A percentile compares a stretch with the other conserved stretches of the same genome.
These are phyloP conservation scores for Apotomis betuletana DNA, from an alignment of 2,888 invertebrate species.

Conservation along the genomic window DNA sequence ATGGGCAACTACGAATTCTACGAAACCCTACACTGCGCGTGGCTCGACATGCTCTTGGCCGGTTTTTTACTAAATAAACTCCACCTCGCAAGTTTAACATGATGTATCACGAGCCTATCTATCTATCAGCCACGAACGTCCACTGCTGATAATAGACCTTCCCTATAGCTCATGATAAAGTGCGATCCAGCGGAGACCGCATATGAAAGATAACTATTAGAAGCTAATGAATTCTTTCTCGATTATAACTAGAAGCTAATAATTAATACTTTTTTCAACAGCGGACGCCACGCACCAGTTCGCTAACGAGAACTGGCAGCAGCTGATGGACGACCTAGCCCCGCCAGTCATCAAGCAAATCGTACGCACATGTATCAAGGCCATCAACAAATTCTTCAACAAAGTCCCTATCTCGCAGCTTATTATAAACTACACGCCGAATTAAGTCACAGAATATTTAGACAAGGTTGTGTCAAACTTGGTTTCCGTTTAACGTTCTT, in stretches of 20 bases:
- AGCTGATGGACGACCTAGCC: slow-evolving; percentile 78
- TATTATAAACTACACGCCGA: slow-evolving; percentile 56
- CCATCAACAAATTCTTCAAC: slow-evolving; percentile 76
- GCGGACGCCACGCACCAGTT: slow-evolving; percentile 74
- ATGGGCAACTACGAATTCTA: no score
- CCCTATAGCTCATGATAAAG: no score
- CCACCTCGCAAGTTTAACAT: no score
- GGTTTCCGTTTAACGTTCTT: no score
- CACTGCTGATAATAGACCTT: no score
- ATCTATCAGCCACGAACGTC: no score
- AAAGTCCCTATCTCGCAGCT: slow-evolving; percentile 60
- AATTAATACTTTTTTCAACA: slow-evolving; percentile 45
- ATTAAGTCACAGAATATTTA: background rate
- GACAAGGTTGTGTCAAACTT: background rate
- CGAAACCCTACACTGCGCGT: no score
- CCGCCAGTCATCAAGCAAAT: slow-evolving; percentile 78
- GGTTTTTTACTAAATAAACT: no score
- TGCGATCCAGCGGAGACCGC: no score
- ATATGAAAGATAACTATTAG: no score
- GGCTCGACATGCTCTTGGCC: no score
- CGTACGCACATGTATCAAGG: slow-evolving; percentile 66
- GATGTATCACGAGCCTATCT: no score
- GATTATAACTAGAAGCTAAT: background rate
- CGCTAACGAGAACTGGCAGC: slow-evolving; percentile 77
- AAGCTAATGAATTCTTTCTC: background rate